Evolutionary conservation across 2,888 invertebrate genomes (phyloP), one percentile per base, ranked within the genome.

Genomic region (Sarcophaga rosellei): DNA sequence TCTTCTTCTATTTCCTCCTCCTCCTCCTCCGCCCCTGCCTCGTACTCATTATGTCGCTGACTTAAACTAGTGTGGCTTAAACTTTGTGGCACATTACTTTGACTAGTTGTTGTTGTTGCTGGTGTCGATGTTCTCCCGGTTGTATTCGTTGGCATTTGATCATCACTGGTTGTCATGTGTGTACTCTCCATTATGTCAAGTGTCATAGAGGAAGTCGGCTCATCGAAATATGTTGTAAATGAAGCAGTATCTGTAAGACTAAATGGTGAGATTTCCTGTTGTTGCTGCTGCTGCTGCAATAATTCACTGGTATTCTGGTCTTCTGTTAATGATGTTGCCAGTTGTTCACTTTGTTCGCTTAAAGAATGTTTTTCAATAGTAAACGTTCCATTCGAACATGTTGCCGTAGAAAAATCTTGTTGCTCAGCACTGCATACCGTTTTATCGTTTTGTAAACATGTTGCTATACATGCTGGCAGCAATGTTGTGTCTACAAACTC

Each of bases 1-100:
- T 93, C 93, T 88, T 93, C 93, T 84, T 93, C 93, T 63, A 89
- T 88, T 45, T 87, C 88, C n/a, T 93, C 92, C 87, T 93, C 93
- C 84, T 93, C 93, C 63, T 88, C 85, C n/a, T n/a, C n/a, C n/a
- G 35, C 25, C 8, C 35, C 35, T 35, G 2, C 2, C 35, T 35
- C 35, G 35, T 35, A 35, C 35, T 84, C 85, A 70, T 82, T 66
- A 23, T 61, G 25, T 25, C 78, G 20, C 72, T 62, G 70, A 72
- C 86, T 86, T 84, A 86, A 68, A 86, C 78, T 78, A 81, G 68
- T 62, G 66, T 81, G 84, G 72, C 45, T 70, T 70, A 81, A 75
- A 81, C 72, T 86, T 84, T 86, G 84, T 84, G 86, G 86, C 86
- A 84, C 86, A 79, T 92, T 92, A 87, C 92, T 93, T 76, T 90